These are phyloP conservation scores for Gryllus bimaculatus DNA, from an alignment of 1,140 invertebrate genomes.

Conservation along the genomic window DNA sequence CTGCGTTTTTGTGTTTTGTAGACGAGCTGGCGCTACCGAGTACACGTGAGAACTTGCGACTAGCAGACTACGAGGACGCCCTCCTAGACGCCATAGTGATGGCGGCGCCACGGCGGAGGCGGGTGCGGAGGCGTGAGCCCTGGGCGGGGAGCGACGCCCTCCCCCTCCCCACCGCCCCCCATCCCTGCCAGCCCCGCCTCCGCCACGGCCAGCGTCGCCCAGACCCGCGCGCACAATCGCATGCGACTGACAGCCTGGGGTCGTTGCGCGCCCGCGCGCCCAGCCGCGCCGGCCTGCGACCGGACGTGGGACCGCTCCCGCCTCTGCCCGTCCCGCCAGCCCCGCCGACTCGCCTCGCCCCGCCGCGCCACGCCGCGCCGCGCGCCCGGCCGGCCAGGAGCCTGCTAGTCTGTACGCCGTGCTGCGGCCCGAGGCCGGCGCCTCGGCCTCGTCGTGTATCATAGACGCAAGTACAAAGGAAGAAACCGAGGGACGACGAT, in stretches of 20 bases:
- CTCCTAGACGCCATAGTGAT: not conserved
- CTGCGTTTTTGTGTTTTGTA: slow-evolving; percentile 7
- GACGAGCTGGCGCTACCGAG: slow-evolving; percentile 20
- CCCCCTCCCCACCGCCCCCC: too few relatives aligned
- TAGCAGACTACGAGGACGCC: not conserved
- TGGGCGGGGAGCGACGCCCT: not conserved
- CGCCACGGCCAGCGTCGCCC: not conserved
- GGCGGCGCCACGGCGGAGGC: not conserved
- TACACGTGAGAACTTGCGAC: slow-evolving; percentile 19
- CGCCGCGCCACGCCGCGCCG: too few relatives aligned
- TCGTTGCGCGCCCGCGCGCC: not conserved
- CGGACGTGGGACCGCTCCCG: too few relatives aligned
- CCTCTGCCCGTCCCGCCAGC: too few relatives aligned
- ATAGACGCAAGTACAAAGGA: not conserved
- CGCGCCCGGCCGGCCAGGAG: not conserved
- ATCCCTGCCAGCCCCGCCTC: not conserved
- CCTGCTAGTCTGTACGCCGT: not conserved
- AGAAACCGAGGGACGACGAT: not conserved
- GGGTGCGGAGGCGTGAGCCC: not conserved
- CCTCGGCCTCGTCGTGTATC: not conserved
- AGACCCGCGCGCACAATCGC: not conserved
- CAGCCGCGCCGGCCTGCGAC: too few relatives aligned
- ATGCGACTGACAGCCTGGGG: too few relatives aligned
- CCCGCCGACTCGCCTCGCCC: too few relatives aligned
- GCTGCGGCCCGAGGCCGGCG: not conserved